A percentile compares a stretch with the other conserved stretches of the same genome.
Conservation (phyloP, 2,797 vertebrate genomes). For the Sebastes reedi region DNA sequence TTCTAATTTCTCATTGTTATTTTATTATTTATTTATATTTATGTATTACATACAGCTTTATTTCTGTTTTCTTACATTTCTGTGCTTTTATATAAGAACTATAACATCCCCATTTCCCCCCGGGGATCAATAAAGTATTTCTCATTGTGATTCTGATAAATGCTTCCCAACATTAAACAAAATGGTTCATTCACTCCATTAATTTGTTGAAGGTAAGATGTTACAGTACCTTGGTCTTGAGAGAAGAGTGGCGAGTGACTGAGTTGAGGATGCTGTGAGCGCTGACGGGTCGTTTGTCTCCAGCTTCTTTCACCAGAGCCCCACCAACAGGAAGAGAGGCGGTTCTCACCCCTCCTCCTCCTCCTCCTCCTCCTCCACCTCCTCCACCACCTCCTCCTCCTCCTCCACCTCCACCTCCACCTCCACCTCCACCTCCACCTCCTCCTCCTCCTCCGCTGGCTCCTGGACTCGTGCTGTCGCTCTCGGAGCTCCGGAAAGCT, state of each 20-base stretch:
- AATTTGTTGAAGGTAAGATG: neutral
- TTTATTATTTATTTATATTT: too few species aligned
- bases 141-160: too few species aligned
- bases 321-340: conserved; percentile 89
- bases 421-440: neutral
- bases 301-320: conserved; percentile 87
- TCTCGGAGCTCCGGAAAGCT: conserved; percentile 87
- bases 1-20: too few species aligned
- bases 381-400: conserved; percentile 34
- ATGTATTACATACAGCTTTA: too few species aligned
- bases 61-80: too few species aligned
- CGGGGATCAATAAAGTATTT: too few species aligned
- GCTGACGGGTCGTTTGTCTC: conserved; percentile 92
- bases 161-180: neutral
- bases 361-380: conserved; percentile 11
- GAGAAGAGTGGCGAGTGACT: conserved; percentile 95
- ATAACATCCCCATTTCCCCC: fast-evolving
- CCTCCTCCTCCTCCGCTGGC: conserved; percentile 48
- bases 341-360: conserved; percentile 79
- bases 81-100: too few species aligned
- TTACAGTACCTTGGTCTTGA: conserved; percentile 87
- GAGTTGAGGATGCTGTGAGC: conserved; percentile 95
- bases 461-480: conserved; percentile 82
- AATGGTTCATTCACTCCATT: neutral
- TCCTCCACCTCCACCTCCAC: neutral